Percentiles rank a stretch among this genome's conserved stretches.
Conservation (phyloP, 2,797 vertebrate genomes). For the Falco concolor region DNA sequence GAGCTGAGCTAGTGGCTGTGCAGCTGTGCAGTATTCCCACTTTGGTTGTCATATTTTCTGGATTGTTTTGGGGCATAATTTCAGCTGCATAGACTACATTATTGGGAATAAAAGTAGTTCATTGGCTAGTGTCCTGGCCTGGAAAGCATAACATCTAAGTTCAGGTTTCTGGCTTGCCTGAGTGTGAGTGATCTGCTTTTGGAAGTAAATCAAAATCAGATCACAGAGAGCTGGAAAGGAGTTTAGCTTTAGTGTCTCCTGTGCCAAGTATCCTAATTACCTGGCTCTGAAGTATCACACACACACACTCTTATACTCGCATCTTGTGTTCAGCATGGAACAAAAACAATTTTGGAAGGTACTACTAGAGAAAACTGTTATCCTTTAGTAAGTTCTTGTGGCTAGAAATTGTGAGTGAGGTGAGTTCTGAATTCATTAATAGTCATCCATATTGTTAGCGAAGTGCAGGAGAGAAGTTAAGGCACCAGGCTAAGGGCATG, state of each 20-base stretch:
- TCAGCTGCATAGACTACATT: neutral
- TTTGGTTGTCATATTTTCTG: neutral
- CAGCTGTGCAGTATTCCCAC: neutral
- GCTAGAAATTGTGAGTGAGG: neutral
- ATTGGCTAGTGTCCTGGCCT: neutral
- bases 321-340: neutral
- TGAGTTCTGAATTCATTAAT: neutral
- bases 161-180: neutral
- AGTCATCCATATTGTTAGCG: neutral
- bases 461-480: neutral
- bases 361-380: neutral
- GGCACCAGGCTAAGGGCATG: neutral
- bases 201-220: constrained; percentile 43
- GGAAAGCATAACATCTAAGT: neutral
- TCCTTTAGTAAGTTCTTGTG: neutral
- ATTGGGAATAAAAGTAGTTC: neutral
- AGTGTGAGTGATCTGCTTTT: constrained; percentile 26
- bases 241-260: neutral
- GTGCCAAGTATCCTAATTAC: constrained; percentile 35
- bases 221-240: constrained; percentile 14
- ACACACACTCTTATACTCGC: neutral
- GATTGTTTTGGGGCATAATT: neutral
- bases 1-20: neutral
- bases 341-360: neutral
- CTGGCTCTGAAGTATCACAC: constrained; percentile 6